Evolutionary conservation across 2,113 vertebrate genomes (phyloP), one percentile per base, ranked within the genome.

Genomic region (Centropus bengalensis): DNA sequence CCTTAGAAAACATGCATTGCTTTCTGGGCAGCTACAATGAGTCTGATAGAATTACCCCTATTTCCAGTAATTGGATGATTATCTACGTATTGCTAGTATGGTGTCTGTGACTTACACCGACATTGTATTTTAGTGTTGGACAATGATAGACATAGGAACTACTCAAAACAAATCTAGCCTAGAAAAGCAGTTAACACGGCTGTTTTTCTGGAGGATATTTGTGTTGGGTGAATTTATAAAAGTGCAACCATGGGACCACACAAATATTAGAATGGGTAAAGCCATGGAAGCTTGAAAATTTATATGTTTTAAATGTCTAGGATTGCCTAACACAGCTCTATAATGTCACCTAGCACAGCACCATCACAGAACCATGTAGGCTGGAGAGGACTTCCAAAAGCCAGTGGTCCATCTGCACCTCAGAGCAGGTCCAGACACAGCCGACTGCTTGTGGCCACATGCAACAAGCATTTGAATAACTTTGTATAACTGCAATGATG

Each of bases 361-460:
- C 26, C 55, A 18, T 40, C 51, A 60, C 56, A 54, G 47, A 24
- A n/a, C 78, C 36, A 6, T 1, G 19, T 40, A 19, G 2, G 15
- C 12, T 58, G 28, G n/a, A 63, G 47, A 18, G n/a, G 42, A 17
- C 26, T 36, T 74, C 26, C 20, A n/a, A n/a, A 86, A 17, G 23
- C 38, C 42, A 42, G 16, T 40, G 12, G 59, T 52, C 47, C 36
- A 28, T 7, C 19, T 64, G 24, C 15, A 56, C 10, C 26, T 70
- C 56, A 33, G 11, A 91, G 27, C 14, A 42, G 45, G 19, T 32
- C 17, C 28, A 28, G 17, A 18, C 23, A 33, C 12, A 88, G 18
- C 32, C 44, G 32, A 8, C 51, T 49, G 6, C 9, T 44, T 47
- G 12, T 44, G 51, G 20, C 22, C 1, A 0, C 2, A 2, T 67